Evolutionary conservation across 2,113 vertebrate species (phyloP), one percentile per base, ranked within the genome.

Genomic region (Aptenodytes forsteri): DNA sequence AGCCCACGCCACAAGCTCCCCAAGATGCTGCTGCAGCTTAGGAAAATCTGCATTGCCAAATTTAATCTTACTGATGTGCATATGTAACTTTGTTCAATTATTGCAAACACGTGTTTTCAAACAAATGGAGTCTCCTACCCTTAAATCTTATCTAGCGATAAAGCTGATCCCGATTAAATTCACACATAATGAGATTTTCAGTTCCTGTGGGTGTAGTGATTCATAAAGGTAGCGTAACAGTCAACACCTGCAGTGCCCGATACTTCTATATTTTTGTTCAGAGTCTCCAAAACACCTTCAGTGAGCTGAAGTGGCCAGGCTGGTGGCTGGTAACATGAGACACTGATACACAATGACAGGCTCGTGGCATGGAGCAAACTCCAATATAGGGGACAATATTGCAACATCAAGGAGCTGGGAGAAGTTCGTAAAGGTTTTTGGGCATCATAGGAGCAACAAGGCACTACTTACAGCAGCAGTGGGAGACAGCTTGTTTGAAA

Each of bases 121-220:
- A 79, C 30, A 96, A 70, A 80, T 46, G 49, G 30, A 92, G 36
- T 23, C 40, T 85, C 67, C 78, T 49, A 56, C 54, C n/a, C 50
- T 87, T 85, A 85, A 94, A 79, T 85, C 62, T 72, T 85, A 85
- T 19, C 61, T 58, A 32, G 44, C 23, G 78, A 90, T 91, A 93
- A 92, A 88, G 54, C 40, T 83, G 67, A 71, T 89, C 94, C 77
- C 82, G 50, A 88, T 90, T 91, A 85, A 95, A 85, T 58, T 77
- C 30, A 77, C 66, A 80, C 17, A 69, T 82, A 83, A 91, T 1
- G 1, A 94, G 85, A 90, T 90, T 90, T 90, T 90, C 19, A 80
- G 0, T 58, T 77, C 90, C 82, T 61, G 71, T 1, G 12, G 36
- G 44, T 46, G 17, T 11, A 72, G 38, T 56, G 54, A 72, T 84